phyloP scores from a whole-genome alignment of 2,113 vertebrate species.

The Machaerirhynchus nigripectus region DNA sequence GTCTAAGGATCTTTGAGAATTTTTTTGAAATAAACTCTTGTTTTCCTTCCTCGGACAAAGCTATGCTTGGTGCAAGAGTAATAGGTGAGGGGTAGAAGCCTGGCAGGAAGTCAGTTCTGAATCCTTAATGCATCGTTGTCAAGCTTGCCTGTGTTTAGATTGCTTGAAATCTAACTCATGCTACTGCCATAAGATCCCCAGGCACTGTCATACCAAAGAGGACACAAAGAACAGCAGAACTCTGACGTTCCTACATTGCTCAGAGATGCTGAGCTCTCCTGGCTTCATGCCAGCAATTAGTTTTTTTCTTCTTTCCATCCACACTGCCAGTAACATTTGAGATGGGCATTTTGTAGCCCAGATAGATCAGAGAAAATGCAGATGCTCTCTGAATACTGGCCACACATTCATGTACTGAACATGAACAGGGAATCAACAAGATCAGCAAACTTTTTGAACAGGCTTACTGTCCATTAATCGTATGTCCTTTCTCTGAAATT shows the following conservation, averaged over 20 bases:
- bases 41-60: not conserved
- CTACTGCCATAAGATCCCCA: not conserved
- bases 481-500: not conserved
- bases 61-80: not conserved
- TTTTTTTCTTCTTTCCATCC: not conserved
- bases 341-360: not conserved
- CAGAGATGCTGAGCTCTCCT: not conserved
- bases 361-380: not conserved
- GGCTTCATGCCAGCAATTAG: not conserved
- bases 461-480: not conserved
- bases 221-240: not conserved
- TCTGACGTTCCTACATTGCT: accelerated
- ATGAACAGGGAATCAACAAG: not conserved
- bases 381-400: not conserved
- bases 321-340: not conserved
- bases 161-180: not conserved
- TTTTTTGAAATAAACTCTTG: not conserved
- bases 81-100: not conserved
- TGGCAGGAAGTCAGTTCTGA: not conserved
- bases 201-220: not conserved
- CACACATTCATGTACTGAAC: not conserved
- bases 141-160: not conserved
- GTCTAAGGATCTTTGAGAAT: not conserved
- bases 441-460: not conserved
- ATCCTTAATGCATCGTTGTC: not conserved